These are phyloP conservation scores for Thereva unica DNA, from an alignment of 2,888 invertebrate genomes.

Conservation along the genomic window DNA sequence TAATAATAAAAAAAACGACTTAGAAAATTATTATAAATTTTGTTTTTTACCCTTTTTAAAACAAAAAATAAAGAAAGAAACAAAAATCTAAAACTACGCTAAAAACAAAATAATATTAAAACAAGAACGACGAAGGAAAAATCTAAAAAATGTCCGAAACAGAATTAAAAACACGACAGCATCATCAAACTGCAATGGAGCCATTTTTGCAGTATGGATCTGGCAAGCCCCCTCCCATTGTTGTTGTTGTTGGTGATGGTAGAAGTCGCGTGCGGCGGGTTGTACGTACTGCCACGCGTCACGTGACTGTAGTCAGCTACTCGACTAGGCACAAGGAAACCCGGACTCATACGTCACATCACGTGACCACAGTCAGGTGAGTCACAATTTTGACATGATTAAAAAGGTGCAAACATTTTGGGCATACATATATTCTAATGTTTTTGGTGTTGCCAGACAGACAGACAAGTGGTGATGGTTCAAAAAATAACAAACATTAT, in stretches of 20 bases:
- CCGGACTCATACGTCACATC: conserved; percentile 58
- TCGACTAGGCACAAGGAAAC: conserved; percentile 58
- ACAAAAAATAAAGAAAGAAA: conserved; percentile 8
- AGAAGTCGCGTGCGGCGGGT: conserved; percentile 57
- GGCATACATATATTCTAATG: too few species aligned
- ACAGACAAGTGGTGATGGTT: too few species aligned
- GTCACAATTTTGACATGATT: conserved; percentile 38
- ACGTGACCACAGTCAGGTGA: conserved; percentile 60
- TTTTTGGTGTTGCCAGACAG: too few species aligned
- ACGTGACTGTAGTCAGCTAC: conserved; percentile 58
- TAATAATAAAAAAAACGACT: background rate
- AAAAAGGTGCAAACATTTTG: background rate
- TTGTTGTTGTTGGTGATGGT: conserved; percentile 58
- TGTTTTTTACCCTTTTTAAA: background rate
- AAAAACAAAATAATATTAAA: conserved; percentile 6
- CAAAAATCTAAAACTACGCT: background rate
- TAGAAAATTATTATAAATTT: background rate
- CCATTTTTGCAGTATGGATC: conserved; percentile 56
- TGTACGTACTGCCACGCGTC: conserved; percentile 57
- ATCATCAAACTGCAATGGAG: conserved; percentile 43
- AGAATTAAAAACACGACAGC: conserved; percentile 11
- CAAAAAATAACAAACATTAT: too few species aligned
- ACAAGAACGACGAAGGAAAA: background rate
- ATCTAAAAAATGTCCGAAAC: conserved; percentile 15
- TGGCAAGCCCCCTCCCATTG: conserved; percentile 56